Evolutionary conservation across 1,140 invertebrate species (phyloP).

Genomic region (Heliconius melpomene): DNA sequence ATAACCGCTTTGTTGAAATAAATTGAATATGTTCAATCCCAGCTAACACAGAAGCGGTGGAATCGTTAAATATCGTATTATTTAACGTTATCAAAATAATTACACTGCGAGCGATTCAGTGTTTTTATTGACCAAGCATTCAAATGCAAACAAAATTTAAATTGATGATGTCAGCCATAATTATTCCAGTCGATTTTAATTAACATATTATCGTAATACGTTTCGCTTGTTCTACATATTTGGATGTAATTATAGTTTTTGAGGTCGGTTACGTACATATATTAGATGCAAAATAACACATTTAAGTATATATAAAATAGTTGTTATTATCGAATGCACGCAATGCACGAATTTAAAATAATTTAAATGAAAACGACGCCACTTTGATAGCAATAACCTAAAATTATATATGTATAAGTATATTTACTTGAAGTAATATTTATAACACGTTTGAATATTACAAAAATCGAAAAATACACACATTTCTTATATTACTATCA

Average conservation of each 20-base stretch:
- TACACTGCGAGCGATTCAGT: slow-evolving; percentile 32
- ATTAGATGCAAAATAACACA: background rate
- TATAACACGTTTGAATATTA: no score
- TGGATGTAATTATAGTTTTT: slow-evolving; percentile 32
- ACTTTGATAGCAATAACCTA: no score
- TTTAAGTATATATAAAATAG: background rate
- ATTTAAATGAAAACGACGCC: background rate
- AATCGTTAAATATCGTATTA: slow-evolving; percentile 15
- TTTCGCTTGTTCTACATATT: slow-evolving; percentile 34
- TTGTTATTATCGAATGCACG: background rate
- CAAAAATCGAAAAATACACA: no score
- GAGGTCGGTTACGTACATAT: background rate
- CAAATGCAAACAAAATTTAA: slow-evolving; percentile 50
- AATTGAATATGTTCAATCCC: no score
- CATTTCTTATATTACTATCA: no score
- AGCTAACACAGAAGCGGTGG: background rate
- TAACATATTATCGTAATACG: slow-evolving; percentile 47
- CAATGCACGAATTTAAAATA: background rate
- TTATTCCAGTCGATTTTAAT: slow-evolving; percentile 50
- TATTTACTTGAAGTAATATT: no score
- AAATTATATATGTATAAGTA: no score
- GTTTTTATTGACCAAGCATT: slow-evolving; percentile 43
- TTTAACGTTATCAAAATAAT: slow-evolving; percentile 41
- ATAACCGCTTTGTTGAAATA: background rate
- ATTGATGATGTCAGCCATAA: slow-evolving; percentile 48